phyloP scores from a whole-genome alignment of 1,140 invertebrate genomes.

The Brachionus paranguensis region DNA sequence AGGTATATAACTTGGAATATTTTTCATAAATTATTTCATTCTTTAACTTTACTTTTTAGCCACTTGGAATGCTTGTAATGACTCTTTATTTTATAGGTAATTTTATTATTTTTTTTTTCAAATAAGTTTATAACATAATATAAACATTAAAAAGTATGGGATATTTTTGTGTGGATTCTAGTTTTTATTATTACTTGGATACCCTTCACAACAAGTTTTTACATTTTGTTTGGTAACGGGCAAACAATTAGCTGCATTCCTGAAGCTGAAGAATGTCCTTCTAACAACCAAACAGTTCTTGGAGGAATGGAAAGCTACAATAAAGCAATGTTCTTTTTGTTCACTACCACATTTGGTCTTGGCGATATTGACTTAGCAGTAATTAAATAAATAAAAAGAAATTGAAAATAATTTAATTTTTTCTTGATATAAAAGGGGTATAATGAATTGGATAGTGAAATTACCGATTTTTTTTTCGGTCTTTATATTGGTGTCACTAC shows the following conservation, averaged over 20 bases:
- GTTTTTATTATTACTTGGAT: not conserved
- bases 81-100: not conserved
- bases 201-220: conserved; percentile 6
- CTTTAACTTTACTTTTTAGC: not conserved
- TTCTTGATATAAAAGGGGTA: not conserved
- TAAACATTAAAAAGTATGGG: not conserved
- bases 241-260: not conserved
- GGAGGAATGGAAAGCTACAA: not conserved
- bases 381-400: not conserved
- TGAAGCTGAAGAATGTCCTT: not conserved
- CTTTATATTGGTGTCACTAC: not conserved
- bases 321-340: not conserved
- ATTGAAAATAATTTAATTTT: not conserved
- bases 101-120: not conserved
- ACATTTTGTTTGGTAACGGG: not conserved
- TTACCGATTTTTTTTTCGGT: not conserved
- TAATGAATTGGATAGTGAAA: not conserved
- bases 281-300: not conserved
- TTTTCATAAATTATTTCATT: not conserved
- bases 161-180: not conserved
- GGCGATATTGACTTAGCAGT: not conserved
- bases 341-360: not conserved
- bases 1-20: not conserved
- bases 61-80: conserved; percentile 5
- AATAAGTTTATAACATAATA: not conserved